Base-by-base conservation (phyloP, 2,888 invertebrate genomes). In the Byasa hedistus region DNA sequence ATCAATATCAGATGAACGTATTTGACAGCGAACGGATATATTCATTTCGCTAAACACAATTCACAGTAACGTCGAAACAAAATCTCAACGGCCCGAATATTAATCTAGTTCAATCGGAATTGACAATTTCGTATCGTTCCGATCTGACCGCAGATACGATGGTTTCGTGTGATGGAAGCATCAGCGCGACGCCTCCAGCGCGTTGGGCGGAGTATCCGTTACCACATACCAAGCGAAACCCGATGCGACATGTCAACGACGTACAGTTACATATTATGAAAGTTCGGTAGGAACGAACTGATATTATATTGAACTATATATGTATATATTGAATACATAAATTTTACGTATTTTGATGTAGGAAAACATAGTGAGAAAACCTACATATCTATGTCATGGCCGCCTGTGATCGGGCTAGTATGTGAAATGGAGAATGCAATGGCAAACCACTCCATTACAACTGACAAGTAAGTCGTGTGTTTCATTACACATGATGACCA, bases 101-200 rank as follows among this genome's bases (percentile, higher is more conserved):
- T 59, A 57, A 55, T 67, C 52, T 12, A 59, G 51, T 52, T 22
- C 48, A 56, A 64, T 64, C 19, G 22, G 57, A 67, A 60, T 60
- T 64, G 67, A 64, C 64, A 64, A 67, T 67, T 60, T 57, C 52
- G 60, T 56, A 64, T 64, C 48, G 48, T 60, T 51, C 60, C 51
- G 39, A 67, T 67, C 57, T 64, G 60, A 67, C 67, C 67, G 56
- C 67, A 67, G 51, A 67, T 57, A 21, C 39, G 64, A 60, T 64
- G 59, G 54, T 63, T 63, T 59, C 48, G 60, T 67, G 67, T 60
- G 60, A 23, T 32, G 51, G 51, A 64, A 27, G 22, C 67, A 67
- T 23, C 66, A 23, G 64, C 27, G 58, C 64, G 52, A 67, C 67
- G 67, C 67, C 67, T 67, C 60, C 55, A n/a, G 57, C 67, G 67